Evolutionary conservation across 2,797 vertebrate species (phyloP).

Genomic region (Telmatherina bonti): DNA sequence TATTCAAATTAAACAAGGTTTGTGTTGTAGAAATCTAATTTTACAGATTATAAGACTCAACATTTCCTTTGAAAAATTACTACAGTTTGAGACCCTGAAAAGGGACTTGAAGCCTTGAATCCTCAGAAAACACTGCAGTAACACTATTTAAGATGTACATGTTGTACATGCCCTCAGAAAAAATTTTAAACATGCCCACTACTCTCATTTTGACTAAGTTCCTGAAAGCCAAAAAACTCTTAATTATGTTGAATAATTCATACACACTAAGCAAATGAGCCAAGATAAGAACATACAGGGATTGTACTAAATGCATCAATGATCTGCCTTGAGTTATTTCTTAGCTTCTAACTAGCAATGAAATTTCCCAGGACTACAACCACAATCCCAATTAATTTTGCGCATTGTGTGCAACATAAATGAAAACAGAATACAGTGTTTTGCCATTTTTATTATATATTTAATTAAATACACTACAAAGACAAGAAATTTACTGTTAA

Average conservation of each 20-base stretch:
- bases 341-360: background rate
- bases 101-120: no score
- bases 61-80: no score
- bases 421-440: no score
- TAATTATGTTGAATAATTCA: background rate
- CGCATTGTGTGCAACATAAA: no score
- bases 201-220: background rate
- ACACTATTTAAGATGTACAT: background rate
- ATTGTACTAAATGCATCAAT: background rate
- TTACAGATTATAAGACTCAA: no score
- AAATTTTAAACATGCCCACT: background rate
- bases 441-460: no score
- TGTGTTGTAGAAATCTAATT: no score
- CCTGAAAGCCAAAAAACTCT: background rate
- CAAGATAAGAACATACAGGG: background rate
- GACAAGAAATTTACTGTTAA: no score
- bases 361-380: background rate
- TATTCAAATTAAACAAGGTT: background rate
- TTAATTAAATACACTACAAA: no score
- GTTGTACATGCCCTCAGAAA: background rate
- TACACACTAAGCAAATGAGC: background rate
- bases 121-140: no score
- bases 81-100: no score
- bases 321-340: background rate
- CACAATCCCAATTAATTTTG: no score